phyloP scores from a whole-genome alignment of 2,797 vertebrate genomes.

The Neoniphon sammara region DNA sequence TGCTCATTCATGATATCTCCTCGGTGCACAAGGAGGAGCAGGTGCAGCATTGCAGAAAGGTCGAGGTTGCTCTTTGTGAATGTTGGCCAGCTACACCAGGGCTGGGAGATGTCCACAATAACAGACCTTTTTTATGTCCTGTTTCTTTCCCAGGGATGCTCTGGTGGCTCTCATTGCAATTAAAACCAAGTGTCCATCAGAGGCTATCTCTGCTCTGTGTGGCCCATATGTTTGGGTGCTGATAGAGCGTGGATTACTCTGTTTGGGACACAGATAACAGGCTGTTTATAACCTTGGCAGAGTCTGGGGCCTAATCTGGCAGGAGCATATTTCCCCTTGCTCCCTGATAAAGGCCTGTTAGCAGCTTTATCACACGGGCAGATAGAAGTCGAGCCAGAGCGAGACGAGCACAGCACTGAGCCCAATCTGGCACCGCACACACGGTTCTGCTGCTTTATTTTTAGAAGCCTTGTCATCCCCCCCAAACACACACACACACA shows the following conservation, averaged over 20 bases:
- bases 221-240: conserved; percentile 98
- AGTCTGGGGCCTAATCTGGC: conserved; percentile 98
- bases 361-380: conserved; percentile 90
- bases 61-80: conserved; percentile 71
- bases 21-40: conserved; percentile 62
- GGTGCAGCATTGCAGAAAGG: conserved; percentile 73
- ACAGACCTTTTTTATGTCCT: conserved; percentile 70
- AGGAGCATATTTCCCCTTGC: conserved; percentile 97
- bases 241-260: conserved; percentile 97
- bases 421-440: conserved; percentile 84
- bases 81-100: conserved; percentile 58
- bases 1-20: conserved; percentile 46
- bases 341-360: conserved; percentile 96
- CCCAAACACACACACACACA: conserved; percentile 21
- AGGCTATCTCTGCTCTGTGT: conserved; percentile 93
- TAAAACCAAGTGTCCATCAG: conserved; percentile 95
- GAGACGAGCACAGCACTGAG: conserved; percentile 86
- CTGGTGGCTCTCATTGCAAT: conserved; percentile 87
- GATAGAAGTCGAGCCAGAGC: conserved; percentile 88
- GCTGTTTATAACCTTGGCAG: conserved; percentile 99
- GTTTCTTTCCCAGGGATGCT: conserved; percentile 70
- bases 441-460: conserved; percentile 77
- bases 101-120: conserved; percentile 65
- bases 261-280: conserved; percentile 95
- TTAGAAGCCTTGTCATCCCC: conserved; percentile 69